Evolutionary conservation across 2,113 vertebrate species (phyloP).

Genomic region (Andinoacara biseriatus): DNA sequence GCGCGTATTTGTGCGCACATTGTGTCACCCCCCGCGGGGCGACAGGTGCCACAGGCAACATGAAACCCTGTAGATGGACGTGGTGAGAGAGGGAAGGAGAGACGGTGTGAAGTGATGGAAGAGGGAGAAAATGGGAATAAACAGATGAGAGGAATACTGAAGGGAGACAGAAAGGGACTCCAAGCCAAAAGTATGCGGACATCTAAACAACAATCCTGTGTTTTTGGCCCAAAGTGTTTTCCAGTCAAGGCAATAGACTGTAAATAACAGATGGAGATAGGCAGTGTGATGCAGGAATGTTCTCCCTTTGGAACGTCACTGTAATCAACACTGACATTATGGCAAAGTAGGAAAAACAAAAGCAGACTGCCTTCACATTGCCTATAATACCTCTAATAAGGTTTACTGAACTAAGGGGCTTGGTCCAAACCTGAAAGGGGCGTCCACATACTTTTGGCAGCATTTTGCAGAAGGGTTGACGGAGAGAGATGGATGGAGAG

Average conservation of each 20-base stretch:
- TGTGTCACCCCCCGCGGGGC: slow-evolving; percentile 30
- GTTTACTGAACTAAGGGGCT: background rate
- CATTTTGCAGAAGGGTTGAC: background rate
- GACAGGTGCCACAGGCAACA: slow-evolving; percentile 73
- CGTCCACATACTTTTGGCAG: slow-evolving; percentile 4
- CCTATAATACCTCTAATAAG: background rate
- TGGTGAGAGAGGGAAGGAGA: background rate
- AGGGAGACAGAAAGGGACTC: background rate
- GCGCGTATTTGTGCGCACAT: background rate
- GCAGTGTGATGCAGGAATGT: background rate
- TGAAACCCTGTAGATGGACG: slow-evolving; percentile 52
- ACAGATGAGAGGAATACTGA: background rate
- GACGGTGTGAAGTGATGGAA: slow-evolving; percentile 23
- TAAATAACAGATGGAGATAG: background rate
- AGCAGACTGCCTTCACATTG: too few relatives aligned
- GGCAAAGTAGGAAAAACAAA: background rate
- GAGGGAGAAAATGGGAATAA: background rate
- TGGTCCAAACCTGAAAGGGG: background rate
- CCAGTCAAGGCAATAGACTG: background rate
- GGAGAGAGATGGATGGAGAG: background rate
- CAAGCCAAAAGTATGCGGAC: background rate
- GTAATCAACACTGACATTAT: background rate
- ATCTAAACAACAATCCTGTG: background rate
- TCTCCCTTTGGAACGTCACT: background rate
- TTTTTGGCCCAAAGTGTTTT: background rate